phyloP scores from a whole-genome alignment of 1,140 invertebrate genomes.

The Geopemphigus sp. region DNA sequence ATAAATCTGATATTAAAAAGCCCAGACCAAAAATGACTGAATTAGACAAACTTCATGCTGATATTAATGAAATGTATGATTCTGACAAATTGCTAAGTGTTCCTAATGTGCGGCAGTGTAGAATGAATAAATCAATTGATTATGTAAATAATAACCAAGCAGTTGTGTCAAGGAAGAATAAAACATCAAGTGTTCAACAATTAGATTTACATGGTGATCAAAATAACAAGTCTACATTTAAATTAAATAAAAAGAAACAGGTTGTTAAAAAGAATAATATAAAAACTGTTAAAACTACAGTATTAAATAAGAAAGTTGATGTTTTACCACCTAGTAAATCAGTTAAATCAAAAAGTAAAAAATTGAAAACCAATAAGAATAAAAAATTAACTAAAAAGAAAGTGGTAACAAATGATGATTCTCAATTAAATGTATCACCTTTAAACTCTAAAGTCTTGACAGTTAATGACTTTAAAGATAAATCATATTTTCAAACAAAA shows the following conservation, averaged over 20 bases:
- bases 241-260: neutral
- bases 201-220: neutral
- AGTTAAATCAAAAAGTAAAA: neutral
- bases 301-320: neutral
- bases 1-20: conserved; percentile 4
- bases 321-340: neutral
- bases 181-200: neutral
- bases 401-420: neutral
- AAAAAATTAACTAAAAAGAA: neutral
- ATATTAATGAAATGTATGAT: conserved; percentile 39
- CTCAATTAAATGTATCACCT: neutral
- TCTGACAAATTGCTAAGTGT: neutral
- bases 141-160: neutral
- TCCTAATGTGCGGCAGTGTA: conserved; percentile 20
- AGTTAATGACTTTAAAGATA: conserved; percentile 6
- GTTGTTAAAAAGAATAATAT: neutral
- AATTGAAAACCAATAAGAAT: neutral
- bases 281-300: neutral
- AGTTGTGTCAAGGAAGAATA: neutral
- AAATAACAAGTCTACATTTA: neutral
- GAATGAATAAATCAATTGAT: conserved; percentile 28
- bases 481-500: conserved; percentile 25
- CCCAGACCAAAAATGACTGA: conserved; percentile 18
- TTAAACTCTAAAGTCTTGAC: neutral
- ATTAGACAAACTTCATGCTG: conserved; percentile 42